Percentiles rank a stretch among this genome's conserved stretches.
Conservation (phyloP, 2,113 vertebrate genomes). For the Brachypteracias leptosomus region DNA sequence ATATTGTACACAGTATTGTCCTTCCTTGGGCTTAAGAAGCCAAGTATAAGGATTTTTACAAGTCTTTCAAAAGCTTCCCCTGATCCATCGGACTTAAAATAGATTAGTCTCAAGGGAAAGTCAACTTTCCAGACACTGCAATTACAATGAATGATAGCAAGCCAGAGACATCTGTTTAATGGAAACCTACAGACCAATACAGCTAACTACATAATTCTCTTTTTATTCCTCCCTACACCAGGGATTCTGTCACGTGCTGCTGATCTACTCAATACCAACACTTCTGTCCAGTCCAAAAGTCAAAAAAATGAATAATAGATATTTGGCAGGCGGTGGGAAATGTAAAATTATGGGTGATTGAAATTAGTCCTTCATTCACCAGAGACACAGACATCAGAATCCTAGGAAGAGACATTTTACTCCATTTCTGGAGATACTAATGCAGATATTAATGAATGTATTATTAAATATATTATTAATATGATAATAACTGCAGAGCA, state of each 20-base stretch:
- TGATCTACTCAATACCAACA: background rate
- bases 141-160: slow-evolving; percentile 76
- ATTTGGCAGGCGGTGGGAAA: background rate
- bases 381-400: background rate
- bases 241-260: background rate
- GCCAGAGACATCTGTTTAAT: slow-evolving; percentile 72
- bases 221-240: slow-evolving; percentile 18
- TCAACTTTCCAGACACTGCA: slow-evolving; percentile 74
- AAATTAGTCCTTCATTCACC: background rate
- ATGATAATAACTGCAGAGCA: background rate
- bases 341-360: background rate
- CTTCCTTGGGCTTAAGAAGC: slow-evolving; percentile 55
- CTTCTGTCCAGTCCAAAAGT: background rate
- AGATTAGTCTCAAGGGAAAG: slow-evolving; percentile 75
- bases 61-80: slow-evolving; percentile 67
- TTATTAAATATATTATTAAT: background rate
- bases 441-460: background rate
- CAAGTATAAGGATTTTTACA: slow-evolving; percentile 58
- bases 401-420: background rate
- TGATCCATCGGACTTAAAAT: slow-evolving; percentile 78
- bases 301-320: background rate
- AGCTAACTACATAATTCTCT: slow-evolving; percentile 55
- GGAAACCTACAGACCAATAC: slow-evolving; percentile 50
- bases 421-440: background rate
- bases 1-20: background rate